Base-by-base conservation (phyloP, 2,888 invertebrate genomes). In the Volucella bombylans region DNA sequence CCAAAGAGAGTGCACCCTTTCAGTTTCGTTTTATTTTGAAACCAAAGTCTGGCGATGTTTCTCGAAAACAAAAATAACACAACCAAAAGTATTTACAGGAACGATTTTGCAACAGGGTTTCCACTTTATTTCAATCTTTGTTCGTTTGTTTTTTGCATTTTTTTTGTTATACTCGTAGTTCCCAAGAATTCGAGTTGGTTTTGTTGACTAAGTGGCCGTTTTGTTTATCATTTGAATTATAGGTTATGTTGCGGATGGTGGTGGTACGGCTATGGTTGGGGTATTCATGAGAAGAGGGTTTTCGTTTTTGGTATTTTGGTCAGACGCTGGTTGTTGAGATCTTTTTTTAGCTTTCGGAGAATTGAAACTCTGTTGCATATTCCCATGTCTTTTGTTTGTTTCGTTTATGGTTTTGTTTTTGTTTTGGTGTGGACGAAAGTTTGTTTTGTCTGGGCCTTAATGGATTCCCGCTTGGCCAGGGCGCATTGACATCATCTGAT, bases 201-300 rank as follows among this genome's bases (percentile, higher is more conserved):
- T 39, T 61, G 54, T 54, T 47, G 23, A 39, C 69, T 82, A 82
- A 82, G 78, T 82, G 82, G 82, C 68, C 54, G 82, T 72, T 82
- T 78, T 82, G 82, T 82, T 82, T 82, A 82, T 78, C 72, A 73
- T 82, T 78, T 78, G 78, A 82, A 78, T 82, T 78, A 82, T 82
- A 49, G 68, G 45, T 55, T 71, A 61, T n/a, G 31, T 8, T 14
- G 4, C 23, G 15, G 11, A 49, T 45, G 3, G 18, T 45, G 3
- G 18, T 23, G 18, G 18, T 23, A 23, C 18, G 18, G 18, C 18
- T 2, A 23, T 23, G 45, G 49, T 15, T 14, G 62, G 10, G 11
- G n/a, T 11, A 15, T 50, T 43, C 18, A 9, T 14, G 12, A 49
- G 49, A 14, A 50, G 47, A 41, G 39, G 55, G n/a, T 38, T 23